Evolutionary conservation across 2,888 invertebrate genomes (phyloP).

Genomic region (Lasioglossum oenotherae): DNA sequence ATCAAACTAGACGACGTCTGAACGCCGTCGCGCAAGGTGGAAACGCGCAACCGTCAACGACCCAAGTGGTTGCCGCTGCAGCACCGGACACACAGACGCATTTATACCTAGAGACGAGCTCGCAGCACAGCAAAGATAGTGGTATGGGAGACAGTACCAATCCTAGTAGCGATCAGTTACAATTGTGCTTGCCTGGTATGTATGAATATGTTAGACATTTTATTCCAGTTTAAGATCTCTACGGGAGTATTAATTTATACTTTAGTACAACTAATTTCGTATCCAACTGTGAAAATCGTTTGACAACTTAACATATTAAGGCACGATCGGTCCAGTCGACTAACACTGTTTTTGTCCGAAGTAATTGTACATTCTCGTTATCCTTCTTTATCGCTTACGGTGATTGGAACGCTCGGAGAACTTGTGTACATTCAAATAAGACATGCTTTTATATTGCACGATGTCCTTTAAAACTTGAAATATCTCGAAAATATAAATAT

Average conservation of each 20-base stretch:
- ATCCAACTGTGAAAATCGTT: neutral
- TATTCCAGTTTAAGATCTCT: slow-evolving; percentile 11
- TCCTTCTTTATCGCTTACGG: neutral
- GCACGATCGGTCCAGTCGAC: neutral
- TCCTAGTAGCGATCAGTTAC: slow-evolving; percentile 88
- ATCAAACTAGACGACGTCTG: slow-evolving; percentile 91
- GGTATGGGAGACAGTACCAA: slow-evolving; percentile 93
- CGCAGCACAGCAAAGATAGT: slow-evolving; percentile 92
- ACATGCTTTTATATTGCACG: neutral
- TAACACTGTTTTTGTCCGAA: neutral
- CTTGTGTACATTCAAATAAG: neutral
- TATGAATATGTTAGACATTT: slow-evolving; percentile 22
- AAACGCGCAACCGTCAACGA: slow-evolving; percentile 66
- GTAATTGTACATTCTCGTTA: neutral
- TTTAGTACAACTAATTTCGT: neutral
- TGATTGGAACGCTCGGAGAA: neutral
- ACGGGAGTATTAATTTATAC: neutral
- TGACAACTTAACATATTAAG: neutral
- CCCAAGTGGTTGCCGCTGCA: slow-evolving; percentile 56
- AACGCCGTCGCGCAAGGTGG: slow-evolving; percentile 81
- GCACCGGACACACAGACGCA: slow-evolving; percentile 78
- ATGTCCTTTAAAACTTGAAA: neutral
- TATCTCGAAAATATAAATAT: neutral
- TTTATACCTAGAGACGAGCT: slow-evolving; percentile 88
- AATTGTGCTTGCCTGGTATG: slow-evolving; percentile 81